These are phyloP conservation scores for Ciconia maguari DNA, from an alignment of 2,113 vertebrate genomes.

Conservation along the genomic window DNA sequence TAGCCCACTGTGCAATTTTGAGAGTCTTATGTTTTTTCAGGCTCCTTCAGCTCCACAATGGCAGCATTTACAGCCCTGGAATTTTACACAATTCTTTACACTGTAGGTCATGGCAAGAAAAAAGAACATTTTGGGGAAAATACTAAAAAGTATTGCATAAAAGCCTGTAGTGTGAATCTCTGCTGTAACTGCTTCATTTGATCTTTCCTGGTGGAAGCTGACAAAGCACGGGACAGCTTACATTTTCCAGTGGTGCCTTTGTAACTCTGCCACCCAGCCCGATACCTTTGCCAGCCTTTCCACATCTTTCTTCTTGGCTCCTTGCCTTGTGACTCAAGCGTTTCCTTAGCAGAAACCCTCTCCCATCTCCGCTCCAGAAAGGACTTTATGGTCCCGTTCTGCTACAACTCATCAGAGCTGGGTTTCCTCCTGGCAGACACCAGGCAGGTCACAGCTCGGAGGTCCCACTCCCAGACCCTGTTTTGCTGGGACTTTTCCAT, in stretches of 20 bases:
- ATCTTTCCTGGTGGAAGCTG: conserved; percentile 22
- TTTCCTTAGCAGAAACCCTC: neutral
- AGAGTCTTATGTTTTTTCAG: neutral
- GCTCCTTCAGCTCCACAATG: neutral
- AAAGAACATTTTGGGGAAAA: neutral
- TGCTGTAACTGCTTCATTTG: neutral
- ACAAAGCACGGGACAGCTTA: neutral
- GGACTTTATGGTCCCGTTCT: neutral
- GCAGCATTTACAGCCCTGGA: conserved; percentile 7
- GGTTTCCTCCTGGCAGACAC: neutral
- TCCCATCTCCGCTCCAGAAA: neutral
- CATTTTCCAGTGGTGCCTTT: conserved; percentile 13
- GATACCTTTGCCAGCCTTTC: conserved; percentile 9
- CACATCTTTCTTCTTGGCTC: neutral
- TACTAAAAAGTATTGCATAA: neutral
- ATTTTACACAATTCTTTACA: conserved; percentile 20
- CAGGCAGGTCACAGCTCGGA: neutral
- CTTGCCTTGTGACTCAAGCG: neutral
- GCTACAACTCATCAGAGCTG: neutral
- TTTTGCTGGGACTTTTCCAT: neutral
- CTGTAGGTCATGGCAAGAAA: neutral
- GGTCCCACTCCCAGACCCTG: neutral
- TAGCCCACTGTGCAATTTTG: neutral
- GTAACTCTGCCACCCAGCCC: neutral
- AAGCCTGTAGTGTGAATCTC: neutral